Base-by-base conservation (phyloP, 1,140 invertebrate species). In the Listronotus oregonensis region DNA sequence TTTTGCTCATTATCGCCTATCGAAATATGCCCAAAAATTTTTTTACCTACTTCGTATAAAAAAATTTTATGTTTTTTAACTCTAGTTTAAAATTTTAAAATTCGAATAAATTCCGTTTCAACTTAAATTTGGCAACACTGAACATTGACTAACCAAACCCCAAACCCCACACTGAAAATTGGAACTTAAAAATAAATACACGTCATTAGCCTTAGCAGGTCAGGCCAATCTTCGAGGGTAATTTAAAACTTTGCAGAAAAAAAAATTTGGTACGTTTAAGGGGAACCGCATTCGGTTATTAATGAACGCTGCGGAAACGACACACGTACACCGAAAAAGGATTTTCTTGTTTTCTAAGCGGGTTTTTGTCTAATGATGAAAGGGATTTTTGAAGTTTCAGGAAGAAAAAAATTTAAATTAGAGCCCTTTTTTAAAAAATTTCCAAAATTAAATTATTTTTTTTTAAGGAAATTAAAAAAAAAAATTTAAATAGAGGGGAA, bases 221-320 rank as follows among this genome's bases (percentile, higher is more conserved):
- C 34, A 12, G 42, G 56, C 21, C 42, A 58, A 58, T 58, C 56
- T 58, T 58, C n/a, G 42, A 18, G 58, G 44, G 44, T 40, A 60
- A 60, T 60, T 60, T 60, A 60, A 60, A 60, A 60, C 40, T 60
- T 52, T 52, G 17, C n/a, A 14, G 37, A n/a, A n/a, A 39, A 60
- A 60, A 60, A 60, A 49, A 34, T 51, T 37, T 40, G 11, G 18
- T 21, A 31, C 40, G 58, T 44, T 40, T 49, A 50, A 50, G 47
- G 50, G 47, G 21, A 11, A 27, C 15, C 42, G n/a, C 15, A 47
- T 47, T 47, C 56, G 43, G 15, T 60, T 50, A 60, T 60, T 60
- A 60, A 60, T 60, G 58, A 60, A 60, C 34, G 37, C 50, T 60
- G 21, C 12, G 15, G 46, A 11, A 17, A 40, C 46, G 58, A 50